A percentile compares a stretch with the other conserved stretches of the same genome.
Conservation (phyloP, 2,888 invertebrate species). For the Byasa hedistus region DNA sequence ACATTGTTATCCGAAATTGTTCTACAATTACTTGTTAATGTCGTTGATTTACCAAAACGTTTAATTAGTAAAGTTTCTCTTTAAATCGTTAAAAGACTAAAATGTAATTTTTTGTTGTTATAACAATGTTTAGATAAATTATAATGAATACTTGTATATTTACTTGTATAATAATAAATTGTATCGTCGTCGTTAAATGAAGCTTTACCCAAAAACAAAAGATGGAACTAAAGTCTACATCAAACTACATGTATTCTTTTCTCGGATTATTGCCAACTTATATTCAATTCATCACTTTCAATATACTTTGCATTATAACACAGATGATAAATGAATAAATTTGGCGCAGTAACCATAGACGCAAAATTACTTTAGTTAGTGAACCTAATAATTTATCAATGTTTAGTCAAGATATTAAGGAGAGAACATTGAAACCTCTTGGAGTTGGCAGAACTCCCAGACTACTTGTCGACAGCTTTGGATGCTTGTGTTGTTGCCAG, state of each 20-base stretch:
- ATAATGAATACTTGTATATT: no score
- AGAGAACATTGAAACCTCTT: conserved; percentile 32
- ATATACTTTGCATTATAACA: neutral
- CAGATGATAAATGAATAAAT: conserved; percentile 5
- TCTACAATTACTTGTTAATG: no score
- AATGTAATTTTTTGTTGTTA: no score
- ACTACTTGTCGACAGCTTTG: conserved; percentile 43
- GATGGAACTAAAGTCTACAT: no score
- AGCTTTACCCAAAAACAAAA: neutral
- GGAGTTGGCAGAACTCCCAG: conserved; percentile 53
- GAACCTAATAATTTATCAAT: conserved; percentile 35
- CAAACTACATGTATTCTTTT: neutral
- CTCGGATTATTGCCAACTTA: neutral
- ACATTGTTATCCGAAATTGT: no score
- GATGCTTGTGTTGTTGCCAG: conserved; percentile 44
- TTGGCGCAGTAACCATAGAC: conserved; percentile 9
- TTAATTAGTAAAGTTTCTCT: no score
- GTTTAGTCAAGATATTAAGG: conserved; percentile 34
- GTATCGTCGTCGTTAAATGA: no score
- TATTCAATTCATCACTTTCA: no score
- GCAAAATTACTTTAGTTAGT: conserved; percentile 24
- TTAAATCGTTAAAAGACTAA: no score
- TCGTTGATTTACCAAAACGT: no score
- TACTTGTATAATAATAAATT: no score
- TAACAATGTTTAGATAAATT: no score